Percentiles rank a stretch among this genome's conserved stretches.
Evolutionary conservation across 2,888 invertebrate species (phyloP).

Genomic region (Caenorhabditis sinica): DNA sequence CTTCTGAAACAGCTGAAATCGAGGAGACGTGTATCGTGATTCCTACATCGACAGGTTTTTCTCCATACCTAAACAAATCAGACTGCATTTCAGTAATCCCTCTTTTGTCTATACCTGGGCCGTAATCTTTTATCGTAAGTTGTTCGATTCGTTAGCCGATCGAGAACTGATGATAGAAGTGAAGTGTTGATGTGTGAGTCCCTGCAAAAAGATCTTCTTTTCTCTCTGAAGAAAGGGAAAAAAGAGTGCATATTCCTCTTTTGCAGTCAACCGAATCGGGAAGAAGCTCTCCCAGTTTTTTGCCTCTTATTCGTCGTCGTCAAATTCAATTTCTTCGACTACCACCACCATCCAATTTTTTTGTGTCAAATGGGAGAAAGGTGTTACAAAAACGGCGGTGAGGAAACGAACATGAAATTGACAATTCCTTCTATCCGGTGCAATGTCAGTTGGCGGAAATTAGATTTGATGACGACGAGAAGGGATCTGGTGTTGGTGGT

Average conservation of each 20-base stretch:
- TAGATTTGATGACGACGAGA: conserved; percentile 57
- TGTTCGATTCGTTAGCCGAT: conserved; percentile 85
- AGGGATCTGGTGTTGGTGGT: conserved; percentile 5
- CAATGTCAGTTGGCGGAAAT: conserved; percentile 50
- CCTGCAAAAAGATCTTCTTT: conserved; percentile 42
- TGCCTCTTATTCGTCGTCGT: conserved; percentile 17
- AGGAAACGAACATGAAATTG: conserved; percentile 53
- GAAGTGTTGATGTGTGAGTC: conserved; percentile 60
- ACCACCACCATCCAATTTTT: conserved; percentile 10
- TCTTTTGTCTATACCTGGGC: conserved; percentile 88
- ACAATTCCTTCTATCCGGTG: conserved; percentile 25
- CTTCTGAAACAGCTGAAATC: conserved; percentile 98
- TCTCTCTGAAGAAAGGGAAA: neutral
- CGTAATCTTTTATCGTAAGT: conserved; percentile 99
- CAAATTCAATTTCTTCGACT: conserved; percentile 50
- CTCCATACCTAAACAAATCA: conserved; percentile 87
- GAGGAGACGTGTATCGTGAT: conserved; percentile 98
- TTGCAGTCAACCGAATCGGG: conserved; percentile 42
- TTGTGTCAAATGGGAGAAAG: conserved; percentile 2
- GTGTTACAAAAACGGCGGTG: conserved; percentile 39
- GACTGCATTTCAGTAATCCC: neutral
- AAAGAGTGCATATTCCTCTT: conserved; percentile 31
- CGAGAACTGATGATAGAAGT: conserved; percentile 79
- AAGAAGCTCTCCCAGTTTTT: conserved; percentile 10
- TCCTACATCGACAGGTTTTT: conserved; percentile 95